A percentile compares a stretch with the other conserved stretches of the same genome.
Evolutionary conservation across 2,888 invertebrate species (phyloP).

Genomic region (Netelia fuscicornis): DNA sequence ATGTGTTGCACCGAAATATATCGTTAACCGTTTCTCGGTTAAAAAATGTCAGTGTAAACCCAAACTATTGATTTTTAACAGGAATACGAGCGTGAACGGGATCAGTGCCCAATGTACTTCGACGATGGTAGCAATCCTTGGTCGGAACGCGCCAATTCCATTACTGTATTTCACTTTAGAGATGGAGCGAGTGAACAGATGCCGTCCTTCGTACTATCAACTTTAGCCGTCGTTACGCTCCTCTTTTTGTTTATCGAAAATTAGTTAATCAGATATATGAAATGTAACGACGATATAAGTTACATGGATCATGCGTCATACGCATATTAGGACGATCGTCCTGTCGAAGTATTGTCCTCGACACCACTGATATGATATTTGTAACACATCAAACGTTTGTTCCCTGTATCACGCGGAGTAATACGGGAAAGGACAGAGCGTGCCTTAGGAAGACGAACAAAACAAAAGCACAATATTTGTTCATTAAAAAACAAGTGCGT

Average conservation of each 20-base stretch:
- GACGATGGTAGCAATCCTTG: slow-evolving; percentile 97
- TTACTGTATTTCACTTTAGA: slow-evolving; percentile 90
- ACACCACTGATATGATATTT: too few relatives aligned
- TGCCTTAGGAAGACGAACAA: too few relatives aligned
- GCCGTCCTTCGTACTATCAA: slow-evolving; percentile 35
- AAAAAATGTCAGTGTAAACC: slow-evolving; percentile 36
- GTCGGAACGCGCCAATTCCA: slow-evolving; percentile 89
- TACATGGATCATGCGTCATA: too few relatives aligned
- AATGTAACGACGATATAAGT: too few relatives aligned
- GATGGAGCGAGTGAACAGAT: slow-evolving; percentile 72
- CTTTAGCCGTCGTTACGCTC: slow-evolving; percentile 20
- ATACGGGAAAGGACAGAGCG: too few relatives aligned
- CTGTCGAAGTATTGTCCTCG: too few relatives aligned
- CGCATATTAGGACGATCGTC: too few relatives aligned
- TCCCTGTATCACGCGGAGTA: too few relatives aligned
- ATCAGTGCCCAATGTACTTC: slow-evolving; percentile 99
- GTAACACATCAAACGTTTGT: too few relatives aligned
- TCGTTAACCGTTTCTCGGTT: background rate
- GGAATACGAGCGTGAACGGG: slow-evolving; percentile 87
- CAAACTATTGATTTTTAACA: slow-evolving; percentile 67
- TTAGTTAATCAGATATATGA: slow-evolving; percentile 19
- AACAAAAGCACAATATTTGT: too few relatives aligned
- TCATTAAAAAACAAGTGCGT: too few relatives aligned
- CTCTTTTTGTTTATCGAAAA: slow-evolving; percentile 27
- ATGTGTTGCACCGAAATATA: background rate